phyloP scores from a whole-genome alignment of 23 tunicate genomes.

The Trididemnum clinides region DNA sequence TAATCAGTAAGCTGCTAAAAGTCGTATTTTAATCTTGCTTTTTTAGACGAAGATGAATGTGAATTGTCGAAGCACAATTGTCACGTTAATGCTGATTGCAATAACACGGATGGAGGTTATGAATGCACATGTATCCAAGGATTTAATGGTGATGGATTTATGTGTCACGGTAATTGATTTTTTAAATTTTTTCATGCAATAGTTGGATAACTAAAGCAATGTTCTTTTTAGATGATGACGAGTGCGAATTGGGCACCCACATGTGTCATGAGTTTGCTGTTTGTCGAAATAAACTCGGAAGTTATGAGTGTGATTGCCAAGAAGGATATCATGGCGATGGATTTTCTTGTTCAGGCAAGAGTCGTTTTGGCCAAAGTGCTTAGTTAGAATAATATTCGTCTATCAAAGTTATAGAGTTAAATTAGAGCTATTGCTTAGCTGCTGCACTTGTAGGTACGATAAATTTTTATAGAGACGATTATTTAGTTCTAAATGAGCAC shows the following conservation, averaged over 20 bases:
- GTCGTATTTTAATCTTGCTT: neutral
- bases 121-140: constrained; percentile 65
- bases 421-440: too few relatives aligned
- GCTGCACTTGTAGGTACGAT: too few relatives aligned
- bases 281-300: constrained; percentile 84
- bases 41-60: constrained; percentile 79
- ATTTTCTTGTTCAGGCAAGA: constrained; percentile 73
- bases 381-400: too few relatives aligned
- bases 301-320: constrained; percentile 73
- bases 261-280: constrained; percentile 71
- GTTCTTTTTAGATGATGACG: constrained; percentile 73
- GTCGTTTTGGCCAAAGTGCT: too few relatives aligned
- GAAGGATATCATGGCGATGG: constrained; percentile 95
- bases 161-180: constrained; percentile 65
- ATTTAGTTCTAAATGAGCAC: too few relatives aligned
- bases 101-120: constrained; percentile 86
- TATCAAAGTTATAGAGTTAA: too few relatives aligned
- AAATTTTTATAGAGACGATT: too few relatives aligned
- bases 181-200: too few relatives aligned
- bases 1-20: too few relatives aligned
- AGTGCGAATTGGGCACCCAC: constrained; percentile 85
- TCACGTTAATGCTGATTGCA: constrained; percentile 77
- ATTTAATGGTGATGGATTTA: constrained; percentile 79
- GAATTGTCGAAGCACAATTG: constrained; percentile 78
- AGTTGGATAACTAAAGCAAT: neutral